phyloP scores from a whole-genome alignment of 2,797 vertebrate species.

The Peromyscus eremicus region DNA sequence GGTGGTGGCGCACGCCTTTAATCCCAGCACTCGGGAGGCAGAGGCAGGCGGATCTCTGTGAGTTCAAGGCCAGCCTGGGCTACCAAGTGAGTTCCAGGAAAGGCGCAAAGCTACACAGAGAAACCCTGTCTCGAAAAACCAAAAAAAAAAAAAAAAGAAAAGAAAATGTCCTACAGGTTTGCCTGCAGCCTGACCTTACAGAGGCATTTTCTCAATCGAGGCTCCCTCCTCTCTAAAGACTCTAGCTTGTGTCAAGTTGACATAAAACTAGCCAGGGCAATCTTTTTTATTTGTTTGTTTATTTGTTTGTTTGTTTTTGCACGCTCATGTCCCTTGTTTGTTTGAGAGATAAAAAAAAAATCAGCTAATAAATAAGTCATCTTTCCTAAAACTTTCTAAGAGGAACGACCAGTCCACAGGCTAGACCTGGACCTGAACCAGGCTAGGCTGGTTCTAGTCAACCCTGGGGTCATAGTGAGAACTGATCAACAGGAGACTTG shows the following conservation, averaged over 20 bases:
- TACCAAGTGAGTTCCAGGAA: too few species aligned
- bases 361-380: conserved; percentile 19
- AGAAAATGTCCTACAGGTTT: not conserved
- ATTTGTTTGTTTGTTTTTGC: too few species aligned
- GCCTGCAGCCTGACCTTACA: not conserved
- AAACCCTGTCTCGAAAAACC: too few species aligned
- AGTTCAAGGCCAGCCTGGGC: too few species aligned
- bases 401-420: not conserved
- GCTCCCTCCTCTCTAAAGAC: too few species aligned
- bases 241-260: not conserved
- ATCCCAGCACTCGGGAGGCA: too few species aligned
- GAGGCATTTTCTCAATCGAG: not conserved
- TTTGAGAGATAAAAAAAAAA: not conserved
- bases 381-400: not conserved
- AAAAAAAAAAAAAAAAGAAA: too few species aligned
- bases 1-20: too few species aligned
- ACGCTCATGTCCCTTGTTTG: not conserved
- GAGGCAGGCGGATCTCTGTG: too few species aligned
- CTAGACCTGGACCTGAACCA: not conserved
- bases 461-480: not conserved
- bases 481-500: too few species aligned
- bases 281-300: not conserved
- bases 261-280: not conserved
- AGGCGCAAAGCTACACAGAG: too few species aligned
- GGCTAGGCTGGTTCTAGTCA: not conserved